Conservation (phyloP, 2,797 vertebrate genomes). For the Nyctalus aviator region DNA sequence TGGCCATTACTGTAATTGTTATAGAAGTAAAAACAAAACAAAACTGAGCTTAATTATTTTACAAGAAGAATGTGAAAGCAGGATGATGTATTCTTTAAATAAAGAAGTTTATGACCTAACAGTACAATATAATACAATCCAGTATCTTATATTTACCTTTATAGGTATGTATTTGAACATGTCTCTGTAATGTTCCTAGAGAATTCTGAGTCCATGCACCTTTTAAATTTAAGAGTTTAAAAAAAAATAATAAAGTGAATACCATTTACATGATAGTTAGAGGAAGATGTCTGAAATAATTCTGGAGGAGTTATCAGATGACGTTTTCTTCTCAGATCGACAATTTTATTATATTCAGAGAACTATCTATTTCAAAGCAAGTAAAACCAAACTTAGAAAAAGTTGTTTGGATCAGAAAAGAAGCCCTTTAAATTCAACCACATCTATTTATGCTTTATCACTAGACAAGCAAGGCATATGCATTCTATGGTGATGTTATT, state of each 20-base stretch:
- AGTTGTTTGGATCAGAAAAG: not conserved
- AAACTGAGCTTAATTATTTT: conserved; percentile 20
- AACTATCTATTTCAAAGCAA: conserved; percentile 20
- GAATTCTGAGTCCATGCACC: conserved; percentile 42
- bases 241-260: not conserved
- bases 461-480: not conserved
- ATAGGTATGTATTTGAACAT: conserved; percentile 4
- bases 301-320: conserved; percentile 38
- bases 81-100: not conserved
- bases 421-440: not conserved
- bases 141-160: not conserved
- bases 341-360: conserved; percentile 27
- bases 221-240: conserved; percentile 59
- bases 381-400: conserved; percentile 53
- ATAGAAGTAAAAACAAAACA: not conserved
- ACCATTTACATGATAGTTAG: conserved; percentile 30
- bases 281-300: conserved; percentile 53
- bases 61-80: conserved; percentile 44
- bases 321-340: conserved; percentile 26
- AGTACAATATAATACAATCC: conserved; percentile 47
- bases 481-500: not conserved
- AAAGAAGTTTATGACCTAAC: not conserved
- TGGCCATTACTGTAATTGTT: not conserved
- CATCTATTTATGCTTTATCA: conserved; percentile 35
- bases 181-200: not conserved